These are phyloP conservation scores for Hybognathus amarus DNA, from an alignment of 2,797 vertebrate species.

Conservation along the genomic window DNA sequence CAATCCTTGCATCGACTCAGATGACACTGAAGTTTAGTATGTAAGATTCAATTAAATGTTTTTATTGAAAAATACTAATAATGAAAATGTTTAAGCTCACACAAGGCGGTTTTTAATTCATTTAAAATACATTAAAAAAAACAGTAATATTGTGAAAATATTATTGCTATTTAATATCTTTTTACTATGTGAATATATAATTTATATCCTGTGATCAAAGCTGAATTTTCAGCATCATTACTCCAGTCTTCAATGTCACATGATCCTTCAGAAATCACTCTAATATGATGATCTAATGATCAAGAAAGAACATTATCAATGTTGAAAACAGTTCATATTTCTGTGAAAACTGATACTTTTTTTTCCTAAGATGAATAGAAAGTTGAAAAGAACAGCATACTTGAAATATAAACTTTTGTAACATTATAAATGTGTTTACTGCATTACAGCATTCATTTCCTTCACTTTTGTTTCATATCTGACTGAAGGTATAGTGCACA, in stretches of 20 bases:
- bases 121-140: neutral
- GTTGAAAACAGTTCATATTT: no score
- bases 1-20: neutral
- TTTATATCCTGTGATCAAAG: neutral
- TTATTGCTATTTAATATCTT: neutral
- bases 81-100: no score
- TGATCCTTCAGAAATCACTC: no score
- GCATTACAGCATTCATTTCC: neutral
- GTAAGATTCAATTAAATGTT: no score
- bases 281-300: no score
- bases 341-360: neutral
- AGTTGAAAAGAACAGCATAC: neutral
- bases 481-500: neutral
- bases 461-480: no score
- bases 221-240: neutral
- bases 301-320: no score
- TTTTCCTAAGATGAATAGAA: neutral
- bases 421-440: neutral
- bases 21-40: neutral
- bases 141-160: neutral
- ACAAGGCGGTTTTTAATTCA: neutral
- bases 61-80: no score
- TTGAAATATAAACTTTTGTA: neutral
- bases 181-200: neutral
- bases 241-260: no score